Conservation (phyloP, 2,888 invertebrate genomes). For the Clusia tigrina region DNA sequence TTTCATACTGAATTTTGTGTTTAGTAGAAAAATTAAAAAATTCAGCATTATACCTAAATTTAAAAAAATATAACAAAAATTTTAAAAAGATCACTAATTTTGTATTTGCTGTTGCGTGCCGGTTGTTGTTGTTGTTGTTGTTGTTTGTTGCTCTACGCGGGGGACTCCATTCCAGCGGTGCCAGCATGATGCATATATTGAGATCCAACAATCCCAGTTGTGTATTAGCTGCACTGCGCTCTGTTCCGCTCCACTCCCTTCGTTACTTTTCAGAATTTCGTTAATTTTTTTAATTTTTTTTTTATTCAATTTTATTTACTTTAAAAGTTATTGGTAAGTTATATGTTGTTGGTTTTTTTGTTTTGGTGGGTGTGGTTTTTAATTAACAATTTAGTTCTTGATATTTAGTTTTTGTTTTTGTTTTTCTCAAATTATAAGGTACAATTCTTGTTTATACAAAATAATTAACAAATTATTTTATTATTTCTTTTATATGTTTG, state of each 20-base stretch:
- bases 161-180: constrained; percentile 45
- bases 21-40: too few relatives aligned
- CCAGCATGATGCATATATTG: neutral
- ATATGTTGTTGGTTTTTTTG: constrained; percentile 48
- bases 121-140: neutral
- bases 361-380: constrained; percentile 47
- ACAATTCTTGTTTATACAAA: constrained; percentile 3
- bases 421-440: constrained; percentile 1
- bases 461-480: neutral
- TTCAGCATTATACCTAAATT: neutral
- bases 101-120: neutral
- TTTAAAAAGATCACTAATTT: too few relatives aligned
- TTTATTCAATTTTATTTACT: constrained; percentile 40
- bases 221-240: too few relatives aligned
- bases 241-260: constrained; percentile 3
- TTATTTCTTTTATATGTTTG: neutral
- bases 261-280: constrained; percentile 8
- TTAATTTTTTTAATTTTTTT: constrained; percentile 27
- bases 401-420: neutral
- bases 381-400: neutral
- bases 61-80: neutral
- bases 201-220: too few relatives aligned
- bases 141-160: neutral
- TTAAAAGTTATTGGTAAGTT: constrained; percentile 10
- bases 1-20: too few relatives aligned